Base-by-base conservation (phyloP, 2,797 vertebrate species). In the Periophthalmus magnuspinnatus region DNA sequence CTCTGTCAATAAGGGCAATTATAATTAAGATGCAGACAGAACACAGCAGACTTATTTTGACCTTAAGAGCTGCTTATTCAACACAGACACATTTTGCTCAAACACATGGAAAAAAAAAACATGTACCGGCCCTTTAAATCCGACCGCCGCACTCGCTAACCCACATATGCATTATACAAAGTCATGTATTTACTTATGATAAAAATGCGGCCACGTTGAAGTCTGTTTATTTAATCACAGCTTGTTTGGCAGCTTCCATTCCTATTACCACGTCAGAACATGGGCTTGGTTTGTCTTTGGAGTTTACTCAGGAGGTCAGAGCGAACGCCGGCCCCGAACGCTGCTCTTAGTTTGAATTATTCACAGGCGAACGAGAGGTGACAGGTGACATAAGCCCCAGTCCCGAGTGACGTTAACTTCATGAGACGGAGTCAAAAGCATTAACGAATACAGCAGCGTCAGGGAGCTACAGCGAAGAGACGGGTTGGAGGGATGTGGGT, bases 281-380 rank as follows among this genome's bases (percentile, higher is more conserved):
- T 24, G 59, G 65, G 50, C 65, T 71, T 6, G 62, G 63, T 22
- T n/a, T n/a, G n/a, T n/a, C n/a, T 14, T 41, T 63, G 47, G 2
- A 8, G 54, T 36, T 74, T 73, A 74, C 67, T 54, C 64, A n/a
- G n/a, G n/a, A n/a, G n/a, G n/a, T 50, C 62, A n/a, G 22, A 24
- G 45, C 45, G 0, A 8, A 48, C 63, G 24, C 41, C 3, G 45
- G 45, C 45, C 24, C 50, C 63, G 50, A 50, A 50, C 24, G 63
- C 72, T 38, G 80, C 80, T 86, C 79, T 81, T 75, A 70, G 78
- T 71, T 84, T 92, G 67, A 89, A 91, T 91, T 88, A 92, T 91
- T 90, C 71, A 91, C 73, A 65, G 76, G 78, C 62, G 83, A 90
- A 89, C 65, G 74, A 84, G 82, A 89, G 71, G 86, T 84, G 88